Base-by-base conservation (phyloP, 2,797 vertebrate genomes). In the Astyanax mexicanus region DNA sequence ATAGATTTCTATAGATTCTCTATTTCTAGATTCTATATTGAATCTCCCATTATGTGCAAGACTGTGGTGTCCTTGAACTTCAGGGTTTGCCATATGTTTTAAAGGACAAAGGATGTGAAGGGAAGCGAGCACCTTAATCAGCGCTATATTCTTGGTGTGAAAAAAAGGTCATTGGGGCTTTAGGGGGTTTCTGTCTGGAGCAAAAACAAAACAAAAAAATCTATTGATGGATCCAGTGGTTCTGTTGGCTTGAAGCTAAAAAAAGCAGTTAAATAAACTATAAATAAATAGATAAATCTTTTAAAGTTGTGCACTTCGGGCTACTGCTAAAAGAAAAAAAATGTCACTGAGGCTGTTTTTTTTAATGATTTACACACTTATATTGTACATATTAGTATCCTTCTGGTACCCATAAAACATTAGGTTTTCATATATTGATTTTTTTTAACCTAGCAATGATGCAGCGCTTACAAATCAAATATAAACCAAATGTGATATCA, bases 41-140 rank as follows among this genome's bases (percentile, higher is more conserved):
- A 88, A 92, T 91, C 86, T 90, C 77, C 78, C 79, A 84, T 75
- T 88, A 89, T 90, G 85, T 86, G 84, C 82, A 84, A 86, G 89
- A 87, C 79, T 84, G 75, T 82, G 81, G 79, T 89, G 89, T 91
- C 92, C 92, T 92, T 93, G 91, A 90, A 89, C 88, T 86, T 87
- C 81, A 89, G 86, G 86, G 85, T 86, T 86, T 86, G 83, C 86
- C 86, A 88, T 89, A 90, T 89, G 89, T 86, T 87, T 83, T 61
- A 61, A 80, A 78, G 86, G 88, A 87, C 86, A 87, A 80, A 86
- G 84, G 51, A 61, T 70, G 57, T 66, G 72, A 40, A 44, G 49
- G 77, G 44, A 78, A 69, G 66, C 66, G 21, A 77, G 60, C 57
- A 78, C 71, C 68, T 73, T 75, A 71, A 86, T 84, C 81, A 81